Percentiles rank a stretch among this genome's conserved stretches.
These are phyloP conservation scores for Ailuropoda melanoleuca DNA, from an alignment of 2,113 vertebrate species.

Conservation along the genomic window DNA sequence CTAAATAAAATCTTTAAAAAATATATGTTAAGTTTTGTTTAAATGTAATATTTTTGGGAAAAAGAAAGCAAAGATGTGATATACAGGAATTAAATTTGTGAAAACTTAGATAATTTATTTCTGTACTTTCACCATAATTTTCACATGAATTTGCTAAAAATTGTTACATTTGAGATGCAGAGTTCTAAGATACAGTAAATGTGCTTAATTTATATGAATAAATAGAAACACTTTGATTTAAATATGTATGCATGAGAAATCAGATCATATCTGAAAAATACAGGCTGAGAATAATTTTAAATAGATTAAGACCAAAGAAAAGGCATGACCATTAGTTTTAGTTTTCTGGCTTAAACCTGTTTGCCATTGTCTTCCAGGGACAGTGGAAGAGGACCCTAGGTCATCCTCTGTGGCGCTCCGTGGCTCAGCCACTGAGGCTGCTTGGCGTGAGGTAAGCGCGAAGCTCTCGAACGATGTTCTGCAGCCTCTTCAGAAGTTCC, in stretches of 20 bases:
- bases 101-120: not conserved
- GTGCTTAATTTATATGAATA: not conserved
- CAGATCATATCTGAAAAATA: not conserved
- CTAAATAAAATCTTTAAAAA: too few species aligned
- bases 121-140: not conserved
- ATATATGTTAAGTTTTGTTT: not conserved
- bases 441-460: not conserved
- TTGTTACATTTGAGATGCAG: not conserved
- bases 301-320: not conserved
- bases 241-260: not conserved
- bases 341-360: not conserved
- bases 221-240: not conserved
- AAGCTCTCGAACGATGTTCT: not conserved
- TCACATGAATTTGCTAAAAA: not conserved
- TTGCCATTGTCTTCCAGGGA: not conserved
- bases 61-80: not conserved
- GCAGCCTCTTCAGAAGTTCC: not conserved
- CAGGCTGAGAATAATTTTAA: not conserved
- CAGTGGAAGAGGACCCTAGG: not conserved
- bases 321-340: not conserved
- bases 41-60: not conserved
- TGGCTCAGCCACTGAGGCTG: accelerated
- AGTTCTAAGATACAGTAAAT: not conserved
- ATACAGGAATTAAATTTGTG: not conserved
- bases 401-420: not conserved